phyloP scores from a whole-genome alignment of 2,888 invertebrate genomes.

The Diarsia dahlii region DNA sequence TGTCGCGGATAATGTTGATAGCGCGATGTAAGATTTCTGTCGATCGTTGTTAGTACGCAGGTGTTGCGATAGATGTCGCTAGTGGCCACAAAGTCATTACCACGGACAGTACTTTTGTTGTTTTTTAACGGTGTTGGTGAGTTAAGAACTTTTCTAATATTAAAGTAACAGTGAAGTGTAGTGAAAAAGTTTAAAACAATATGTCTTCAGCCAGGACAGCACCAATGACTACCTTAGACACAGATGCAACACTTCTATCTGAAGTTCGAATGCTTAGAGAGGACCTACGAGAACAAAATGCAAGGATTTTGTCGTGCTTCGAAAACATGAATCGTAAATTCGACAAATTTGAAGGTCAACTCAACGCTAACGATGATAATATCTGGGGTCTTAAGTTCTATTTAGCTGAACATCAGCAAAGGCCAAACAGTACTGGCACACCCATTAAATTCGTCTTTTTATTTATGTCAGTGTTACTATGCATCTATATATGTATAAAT shows the following conservation, averaged over 20 bases:
- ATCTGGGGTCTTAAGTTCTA: constrained; percentile 10
- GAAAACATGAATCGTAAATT: constrained; percentile 16
- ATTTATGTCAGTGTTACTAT: constrained; percentile 15
- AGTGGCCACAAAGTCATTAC: too few species aligned
- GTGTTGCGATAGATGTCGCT: too few species aligned
- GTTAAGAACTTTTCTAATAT: neutral
- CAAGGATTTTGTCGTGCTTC: constrained; percentile 5
- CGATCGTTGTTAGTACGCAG: too few species aligned
- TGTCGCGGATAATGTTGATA: too few species aligned
- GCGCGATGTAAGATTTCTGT: too few species aligned
- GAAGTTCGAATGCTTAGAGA: constrained; percentile 22
- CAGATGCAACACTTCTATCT: neutral
- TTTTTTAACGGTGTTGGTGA: neutral
- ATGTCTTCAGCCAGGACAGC: neutral
- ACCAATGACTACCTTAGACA: neutral
- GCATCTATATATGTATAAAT: neutral
- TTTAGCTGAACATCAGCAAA: constrained; percentile 6
- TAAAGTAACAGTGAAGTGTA: neutral
- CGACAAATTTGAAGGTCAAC: constrained; percentile 9
- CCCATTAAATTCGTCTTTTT: constrained; percentile 24
- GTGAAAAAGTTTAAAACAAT: neutral
- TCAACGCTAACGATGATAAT: constrained; percentile 24
- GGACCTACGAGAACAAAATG: constrained; percentile 10
- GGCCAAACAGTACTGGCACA: constrained; percentile 13
- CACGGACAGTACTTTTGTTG: neutral